These are phyloP conservation scores for Danio choprae DNA, from an alignment of 2,797 vertebrate species.

Conservation along the genomic window DNA sequence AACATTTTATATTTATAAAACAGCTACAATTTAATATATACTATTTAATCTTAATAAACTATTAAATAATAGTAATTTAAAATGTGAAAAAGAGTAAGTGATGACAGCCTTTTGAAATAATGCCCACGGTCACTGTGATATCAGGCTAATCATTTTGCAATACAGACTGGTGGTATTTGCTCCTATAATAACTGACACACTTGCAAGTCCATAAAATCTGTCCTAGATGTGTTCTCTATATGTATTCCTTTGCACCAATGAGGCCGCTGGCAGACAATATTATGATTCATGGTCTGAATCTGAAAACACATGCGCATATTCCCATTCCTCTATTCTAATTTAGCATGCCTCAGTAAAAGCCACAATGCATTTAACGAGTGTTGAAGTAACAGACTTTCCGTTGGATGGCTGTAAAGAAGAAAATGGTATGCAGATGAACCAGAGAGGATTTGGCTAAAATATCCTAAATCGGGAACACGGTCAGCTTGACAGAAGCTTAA, in stretches of 20 bases:
- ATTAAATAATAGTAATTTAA: too few relatives aligned
- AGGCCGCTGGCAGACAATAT: background rate
- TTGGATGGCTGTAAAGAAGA: slow-evolving; percentile 43
- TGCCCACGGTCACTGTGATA: background rate
- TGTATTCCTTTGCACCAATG: slow-evolving; percentile 4
- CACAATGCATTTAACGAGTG: slow-evolving; percentile 67
- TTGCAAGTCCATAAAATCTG: slow-evolving; percentile 21
- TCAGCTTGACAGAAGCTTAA: slow-evolving; percentile 18
- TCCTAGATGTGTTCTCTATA: background rate
- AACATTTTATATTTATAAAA: too few relatives aligned
- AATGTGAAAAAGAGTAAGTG: background rate
- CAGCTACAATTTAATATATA: too few relatives aligned
- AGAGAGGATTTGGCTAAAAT: slow-evolving; percentile 28
- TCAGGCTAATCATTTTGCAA: background rate
- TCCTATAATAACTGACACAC: slow-evolving; percentile 15
- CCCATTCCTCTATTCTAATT: slow-evolving; percentile 62
- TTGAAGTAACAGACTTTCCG: slow-evolving; percentile 54
- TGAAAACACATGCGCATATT: slow-evolving; percentile 53
- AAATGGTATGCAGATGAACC: slow-evolving; percentile 55
- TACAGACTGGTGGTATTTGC: background rate
- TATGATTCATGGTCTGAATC: slow-evolving; percentile 7
- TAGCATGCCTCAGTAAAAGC: slow-evolving; percentile 68
- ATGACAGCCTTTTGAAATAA: background rate
- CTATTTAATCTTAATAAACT: too few relatives aligned
- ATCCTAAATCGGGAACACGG: background rate